These are phyloP conservation scores for Chaetorhynchus papuensis DNA, from an alignment of 2,113 vertebrate species.

Conservation along the genomic window DNA sequence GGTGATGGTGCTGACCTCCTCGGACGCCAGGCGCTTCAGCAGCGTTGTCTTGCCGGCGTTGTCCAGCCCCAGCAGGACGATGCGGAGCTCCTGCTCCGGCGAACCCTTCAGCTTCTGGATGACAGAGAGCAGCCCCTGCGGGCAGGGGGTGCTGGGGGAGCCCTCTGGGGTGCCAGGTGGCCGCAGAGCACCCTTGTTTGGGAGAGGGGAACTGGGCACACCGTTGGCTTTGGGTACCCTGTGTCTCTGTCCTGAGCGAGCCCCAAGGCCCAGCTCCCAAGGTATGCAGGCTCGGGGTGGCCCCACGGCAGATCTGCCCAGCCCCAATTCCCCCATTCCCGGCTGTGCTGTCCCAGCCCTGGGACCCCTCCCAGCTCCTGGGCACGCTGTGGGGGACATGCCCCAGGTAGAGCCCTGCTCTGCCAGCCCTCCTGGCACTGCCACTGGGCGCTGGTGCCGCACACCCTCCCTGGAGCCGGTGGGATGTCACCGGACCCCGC, in stretches of 20 bases:
- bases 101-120: conserved; percentile 82
- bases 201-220: not conserved
- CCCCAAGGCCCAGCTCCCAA: not conserved
- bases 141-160: not conserved
- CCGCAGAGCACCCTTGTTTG: not conserved
- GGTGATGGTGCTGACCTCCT: conserved; percentile 85
- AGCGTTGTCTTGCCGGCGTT: conserved; percentile 87
- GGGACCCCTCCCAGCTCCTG: not conserved
- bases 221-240: not conserved
- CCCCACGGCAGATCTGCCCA: not conserved
- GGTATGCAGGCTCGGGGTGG: not conserved
- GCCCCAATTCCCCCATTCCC: rapidly evolving
- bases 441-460: not conserved
- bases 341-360: not conserved
- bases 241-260: not conserved
- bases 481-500: not conserved
- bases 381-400: rapidly evolving
- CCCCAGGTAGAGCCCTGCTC: not conserved
- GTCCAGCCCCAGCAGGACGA: conserved; percentile 85
- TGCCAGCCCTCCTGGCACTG: not conserved
- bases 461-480: not conserved
- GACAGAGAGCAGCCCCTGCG: conserved; percentile 84
- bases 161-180: rapidly evolving
- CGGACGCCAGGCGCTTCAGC: conserved; percentile 80
- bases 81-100: conserved; percentile 80